Evolutionary conservation across 1,140 invertebrate genomes (phyloP), one percentile per base, ranked within the genome.

Genomic region (Laodelphax striatellus): DNA sequence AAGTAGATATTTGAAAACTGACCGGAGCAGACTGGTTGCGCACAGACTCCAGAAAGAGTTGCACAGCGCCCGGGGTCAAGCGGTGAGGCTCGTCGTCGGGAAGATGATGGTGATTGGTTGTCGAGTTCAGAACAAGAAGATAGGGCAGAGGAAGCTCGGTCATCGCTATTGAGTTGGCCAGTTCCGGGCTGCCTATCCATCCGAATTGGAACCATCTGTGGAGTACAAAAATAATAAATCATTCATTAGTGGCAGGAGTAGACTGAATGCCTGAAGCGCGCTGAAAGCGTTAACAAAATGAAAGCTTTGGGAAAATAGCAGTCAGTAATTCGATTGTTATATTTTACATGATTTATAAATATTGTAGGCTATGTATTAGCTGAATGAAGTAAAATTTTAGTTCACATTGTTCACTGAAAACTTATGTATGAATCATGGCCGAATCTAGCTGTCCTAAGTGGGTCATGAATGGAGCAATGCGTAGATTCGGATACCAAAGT

Each of bases 101-200:
- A 65, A 94, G 79, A 70, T 92, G 90, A 75, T 95, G 92, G 70
- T 95, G 88, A 73, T 88, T 87, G 9, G 90, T 93, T 5, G 85
- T 87, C 1, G 91, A 86, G 70, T 97, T 95, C 34, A 97, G 80
- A 3, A 97, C 90, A 41, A 97, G 75, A 46, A 97, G 72, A 76
- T 90, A 87, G 6, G 94, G 94, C 43, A 92, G 75, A 8, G 88
- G 82, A 62, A 94, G 73, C 52, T 84, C 79, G 64, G 82, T 83
- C 85, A 96, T 91, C 2, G 90, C 90, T 70, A 97, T 91, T 46
- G 87, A 88, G 76, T 94, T 95, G 6, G 91, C 90, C 65, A 97
- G 73, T 34, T 91, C 86, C 16, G 88, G 85, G 66, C 79, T 86
- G 0, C 88, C 90, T 44, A 78, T 70, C 92, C 92, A 97, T 28